These are phyloP conservation scores for Aleiodes alternator DNA, from an alignment of 2,888 invertebrate species.

Conservation along the genomic window DNA sequence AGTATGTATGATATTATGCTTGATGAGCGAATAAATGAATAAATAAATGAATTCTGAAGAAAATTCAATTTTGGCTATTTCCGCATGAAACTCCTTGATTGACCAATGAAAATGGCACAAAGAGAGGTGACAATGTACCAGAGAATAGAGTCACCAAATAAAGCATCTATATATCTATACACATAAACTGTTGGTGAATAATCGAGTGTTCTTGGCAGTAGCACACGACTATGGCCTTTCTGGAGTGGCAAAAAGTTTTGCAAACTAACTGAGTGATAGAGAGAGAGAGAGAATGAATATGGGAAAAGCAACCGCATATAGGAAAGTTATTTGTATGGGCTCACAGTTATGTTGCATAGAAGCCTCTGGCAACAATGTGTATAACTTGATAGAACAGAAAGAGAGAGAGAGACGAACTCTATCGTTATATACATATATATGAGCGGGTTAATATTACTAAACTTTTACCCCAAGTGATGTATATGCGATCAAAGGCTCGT, in stretches of 20 bases:
- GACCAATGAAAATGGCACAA: too few species aligned
- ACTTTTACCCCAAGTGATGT: conserved; percentile 41
- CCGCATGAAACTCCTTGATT: too few species aligned
- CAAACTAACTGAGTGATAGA: conserved; percentile 26
- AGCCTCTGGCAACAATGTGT: conserved; percentile 18
- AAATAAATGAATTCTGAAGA: too few species aligned
- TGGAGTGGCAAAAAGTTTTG: conserved; percentile 20
- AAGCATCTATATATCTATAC: too few species aligned
- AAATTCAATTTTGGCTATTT: too few species aligned
- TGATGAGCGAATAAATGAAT: too few species aligned
- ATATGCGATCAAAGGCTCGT: conserved; percentile 43
- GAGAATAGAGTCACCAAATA: conserved; percentile 1
- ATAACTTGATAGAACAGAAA: conserved; percentile 1
- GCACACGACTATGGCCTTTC: conserved; percentile 14
- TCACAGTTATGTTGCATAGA: conserved; percentile 21
- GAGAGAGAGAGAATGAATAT: background rate
- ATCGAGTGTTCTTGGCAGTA: conserved; percentile 25
- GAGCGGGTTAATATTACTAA: conserved; percentile 39
- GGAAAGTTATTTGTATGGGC: conserved; percentile 33
- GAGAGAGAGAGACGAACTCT: conserved; percentile 2
- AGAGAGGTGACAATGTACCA: background rate
- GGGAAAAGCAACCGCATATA: conserved; percentile 1
- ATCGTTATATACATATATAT: conserved; percentile 18
- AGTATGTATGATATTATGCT: too few species aligned
- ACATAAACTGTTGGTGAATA: conserved; percentile 4